Conservation (phyloP, 2,113 vertebrate genomes). For the Hyla sarda region DNA sequence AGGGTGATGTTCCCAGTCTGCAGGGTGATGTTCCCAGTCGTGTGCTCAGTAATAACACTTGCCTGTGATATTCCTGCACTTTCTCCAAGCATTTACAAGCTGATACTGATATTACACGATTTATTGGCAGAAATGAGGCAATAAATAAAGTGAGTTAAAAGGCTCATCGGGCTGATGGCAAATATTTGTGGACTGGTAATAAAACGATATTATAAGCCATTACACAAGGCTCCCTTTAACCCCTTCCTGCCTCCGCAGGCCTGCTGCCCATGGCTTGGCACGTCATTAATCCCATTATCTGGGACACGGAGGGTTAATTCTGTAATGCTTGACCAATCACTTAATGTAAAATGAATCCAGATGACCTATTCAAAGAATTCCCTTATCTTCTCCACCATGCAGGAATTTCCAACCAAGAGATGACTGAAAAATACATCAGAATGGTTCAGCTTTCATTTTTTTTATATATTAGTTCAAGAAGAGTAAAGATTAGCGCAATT, state of each 20-base stretch:
- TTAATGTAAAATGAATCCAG: slow-evolving; percentile 72
- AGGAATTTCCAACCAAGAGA: slow-evolving; percentile 59
- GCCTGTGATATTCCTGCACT: background rate
- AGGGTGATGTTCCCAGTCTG: no score
- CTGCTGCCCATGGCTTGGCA: no score
- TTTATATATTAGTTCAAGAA: background rate
- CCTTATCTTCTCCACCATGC: slow-evolving; percentile 66
- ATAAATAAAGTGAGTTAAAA: slow-evolving; percentile 26
- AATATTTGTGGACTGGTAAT: slow-evolving; percentile 34
- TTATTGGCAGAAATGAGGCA: slow-evolving; percentile 27
- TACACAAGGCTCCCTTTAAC: background rate
- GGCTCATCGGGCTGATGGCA: background rate
- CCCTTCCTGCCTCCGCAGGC: background rate
- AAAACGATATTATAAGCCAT: slow-evolving; percentile 5
- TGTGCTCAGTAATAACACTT: background rate
- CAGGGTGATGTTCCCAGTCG: background rate
- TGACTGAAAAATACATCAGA: slow-evolving; percentile 43
- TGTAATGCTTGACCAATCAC: slow-evolving; percentile 52
- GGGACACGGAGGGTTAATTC: background rate
- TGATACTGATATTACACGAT: slow-evolving; percentile 16
- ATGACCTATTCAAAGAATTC: slow-evolving; percentile 69
- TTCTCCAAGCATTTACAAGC: slow-evolving; percentile 16
- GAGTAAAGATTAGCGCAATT: background rate
- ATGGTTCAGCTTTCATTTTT: background rate
- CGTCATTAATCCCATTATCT: background rate